Base-by-base conservation (phyloP, 2,113 vertebrate genomes). In the Hassar affinis region DNA sequence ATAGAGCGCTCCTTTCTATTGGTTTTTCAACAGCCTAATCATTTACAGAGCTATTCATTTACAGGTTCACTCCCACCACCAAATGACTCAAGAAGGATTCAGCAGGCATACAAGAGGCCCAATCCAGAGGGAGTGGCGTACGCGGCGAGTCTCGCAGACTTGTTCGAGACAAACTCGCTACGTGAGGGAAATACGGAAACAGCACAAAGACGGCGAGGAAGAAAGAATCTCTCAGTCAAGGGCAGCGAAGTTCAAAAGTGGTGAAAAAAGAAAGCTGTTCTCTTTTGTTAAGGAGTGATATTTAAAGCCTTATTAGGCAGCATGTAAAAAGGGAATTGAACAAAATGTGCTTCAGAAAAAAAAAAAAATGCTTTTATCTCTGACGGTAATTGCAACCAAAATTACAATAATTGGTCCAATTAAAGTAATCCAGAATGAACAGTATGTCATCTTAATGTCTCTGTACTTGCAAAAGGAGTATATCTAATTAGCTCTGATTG, bases 351-450 rank as follows among this genome's bases (percentile, higher is more conserved):
- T 93, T 95, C 94, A 96, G 95, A 97, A 47, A 42, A 42, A 33
- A 80, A 97, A 47, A 42, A 42, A 33, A 80, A 93, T 84, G 93
- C 95, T 96, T 97, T 98, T 96, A 97, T 95, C 94, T 94, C 93
- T 90, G 94, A 91, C 94, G 93, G 94, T 98, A 97, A 98, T 98
- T 98, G 97, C 95, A 92, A 96, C 93, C 93, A 95, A 86, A 98
- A 97, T 98, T 96, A 97, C 95, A 98, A 97, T 98, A 98, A 98
- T 97, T 98, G 97, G 96, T 91, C 95, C 96, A 98, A 97, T 98
- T 98, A 98, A 97, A 97, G 95, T 96, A 97, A 97, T 97, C 95
- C 95, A 96, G 95, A 96, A 96, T 96, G 96, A 96, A 96, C 94
- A 95, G 94, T 96, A 94, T 96, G 95, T 98, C 96, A 97, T 97